Evolutionary conservation across 1,140 invertebrate species (phyloP).

Genomic region (Aculops lycopersici): DNA sequence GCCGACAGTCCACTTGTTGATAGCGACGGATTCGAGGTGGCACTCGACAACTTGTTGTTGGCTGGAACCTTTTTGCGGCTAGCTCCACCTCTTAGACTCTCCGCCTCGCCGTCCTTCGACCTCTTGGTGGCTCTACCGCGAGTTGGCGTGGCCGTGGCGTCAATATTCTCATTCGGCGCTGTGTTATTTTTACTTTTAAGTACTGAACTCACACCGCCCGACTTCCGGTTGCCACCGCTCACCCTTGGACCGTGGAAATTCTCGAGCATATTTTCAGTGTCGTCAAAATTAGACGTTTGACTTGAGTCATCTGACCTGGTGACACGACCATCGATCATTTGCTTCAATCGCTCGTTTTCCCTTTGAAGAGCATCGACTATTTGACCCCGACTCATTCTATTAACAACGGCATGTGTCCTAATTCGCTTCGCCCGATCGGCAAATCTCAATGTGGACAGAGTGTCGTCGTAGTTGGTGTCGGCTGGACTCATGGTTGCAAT

Average conservation of each 20-base stretch:
- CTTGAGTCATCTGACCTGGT: not conserved
- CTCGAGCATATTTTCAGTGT: not conserved
- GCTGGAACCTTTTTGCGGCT: too few relatives aligned
- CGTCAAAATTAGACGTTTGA: conserved; percentile 1
- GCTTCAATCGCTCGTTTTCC: conserved; percentile 24
- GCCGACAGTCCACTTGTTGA: too few relatives aligned
- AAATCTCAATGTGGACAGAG: conserved; percentile 24
- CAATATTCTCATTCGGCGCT: too few relatives aligned
- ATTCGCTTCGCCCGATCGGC: conserved; percentile 27
- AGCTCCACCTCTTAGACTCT: not conserved
- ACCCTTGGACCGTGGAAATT: not conserved
- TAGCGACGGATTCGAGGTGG: too few relatives aligned
- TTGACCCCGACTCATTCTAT: conserved; percentile 25
- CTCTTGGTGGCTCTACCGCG: not conserved
- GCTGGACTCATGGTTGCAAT: conserved; percentile 28
- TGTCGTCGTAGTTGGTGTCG: conserved; percentile 30
- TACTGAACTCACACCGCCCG: too few relatives aligned
- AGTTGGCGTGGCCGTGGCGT: too few relatives aligned
- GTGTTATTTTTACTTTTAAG: too few relatives aligned
- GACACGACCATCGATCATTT: conserved; percentile 15
- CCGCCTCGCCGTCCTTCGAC: not conserved
- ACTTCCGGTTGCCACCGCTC: not conserved
- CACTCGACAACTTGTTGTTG: too few relatives aligned
- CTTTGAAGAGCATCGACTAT: conserved; percentile 24
- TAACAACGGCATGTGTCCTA: conserved; percentile 22